Conservation (phyloP, 2,888 invertebrate genomes). For the Tetranychus piercei region DNA sequence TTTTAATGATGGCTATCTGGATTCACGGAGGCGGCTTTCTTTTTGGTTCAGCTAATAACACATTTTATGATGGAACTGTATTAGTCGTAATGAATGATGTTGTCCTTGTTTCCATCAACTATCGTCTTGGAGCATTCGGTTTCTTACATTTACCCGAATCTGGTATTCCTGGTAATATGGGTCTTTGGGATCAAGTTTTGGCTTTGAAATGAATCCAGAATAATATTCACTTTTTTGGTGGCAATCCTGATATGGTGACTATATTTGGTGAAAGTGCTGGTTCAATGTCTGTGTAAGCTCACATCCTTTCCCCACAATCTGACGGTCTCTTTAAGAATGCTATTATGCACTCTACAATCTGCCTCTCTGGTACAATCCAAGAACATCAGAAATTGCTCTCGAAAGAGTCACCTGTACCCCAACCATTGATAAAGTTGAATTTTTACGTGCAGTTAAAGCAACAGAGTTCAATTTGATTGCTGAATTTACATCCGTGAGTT, state of each 20-base stretch:
- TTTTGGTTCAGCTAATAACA: slow-evolving; percentile 35
- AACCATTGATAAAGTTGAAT: background rate
- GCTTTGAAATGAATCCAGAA: slow-evolving; percentile 40
- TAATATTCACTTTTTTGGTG: slow-evolving; percentile 38
- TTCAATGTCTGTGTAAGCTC: background rate
- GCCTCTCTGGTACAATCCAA: background rate
- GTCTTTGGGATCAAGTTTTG: slow-evolving; percentile 37
- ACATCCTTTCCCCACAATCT: background rate
- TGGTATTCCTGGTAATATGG: slow-evolving; percentile 45
- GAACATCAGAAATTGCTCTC: background rate
- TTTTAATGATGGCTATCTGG: slow-evolving; percentile 13
- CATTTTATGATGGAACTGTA: slow-evolving; percentile 37
- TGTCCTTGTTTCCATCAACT: slow-evolving; percentile 38
- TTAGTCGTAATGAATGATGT: slow-evolving; percentile 34
- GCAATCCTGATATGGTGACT: slow-evolving; percentile 26
- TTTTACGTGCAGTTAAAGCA: background rate
- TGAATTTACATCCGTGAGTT: background rate
- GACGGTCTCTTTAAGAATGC: background rate
- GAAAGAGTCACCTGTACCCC: background rate
- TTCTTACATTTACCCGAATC: slow-evolving; percentile 31
- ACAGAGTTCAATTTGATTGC: background rate
- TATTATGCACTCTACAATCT: background rate
- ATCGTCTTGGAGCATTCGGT: slow-evolving; percentile 37
- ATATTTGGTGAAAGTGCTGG: slow-evolving; percentile 8
- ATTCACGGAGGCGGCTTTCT: slow-evolving; percentile 37